Conservation (phyloP, 2,797 vertebrate genomes). For the Gila robusta region DNA sequence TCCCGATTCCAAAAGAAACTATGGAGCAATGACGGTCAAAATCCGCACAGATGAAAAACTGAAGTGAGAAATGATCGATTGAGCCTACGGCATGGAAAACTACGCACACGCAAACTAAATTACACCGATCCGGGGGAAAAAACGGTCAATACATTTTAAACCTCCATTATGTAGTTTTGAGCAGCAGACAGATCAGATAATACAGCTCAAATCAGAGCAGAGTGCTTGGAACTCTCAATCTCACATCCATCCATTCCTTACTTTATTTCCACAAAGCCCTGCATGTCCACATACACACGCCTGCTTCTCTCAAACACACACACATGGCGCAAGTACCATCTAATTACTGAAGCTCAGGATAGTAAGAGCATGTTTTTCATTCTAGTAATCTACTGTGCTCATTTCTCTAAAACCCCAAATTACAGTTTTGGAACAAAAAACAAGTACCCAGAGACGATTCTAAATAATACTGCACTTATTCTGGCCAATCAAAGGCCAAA, state of each 20-base stretch:
- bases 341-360: constrained; percentile 81
- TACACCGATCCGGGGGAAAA: background rate
- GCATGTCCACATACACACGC: constrained; percentile 46
- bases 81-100: constrained; percentile 33
- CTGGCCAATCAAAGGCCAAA: background rate
- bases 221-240: constrained; percentile 32
- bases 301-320: constrained; percentile 40
- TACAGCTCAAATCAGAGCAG: background rate
- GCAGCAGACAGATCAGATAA: background rate
- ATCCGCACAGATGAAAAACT: background rate
- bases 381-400: constrained; percentile 74
- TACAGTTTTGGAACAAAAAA: constrained; percentile 67
- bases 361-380: constrained; percentile 77
- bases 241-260: constrained; percentile 42
- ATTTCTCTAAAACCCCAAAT: constrained; percentile 81
- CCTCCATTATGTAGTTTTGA: constrained; percentile 9
- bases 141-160: constrained; percentile 27
- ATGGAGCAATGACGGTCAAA: background rate
- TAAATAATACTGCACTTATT: constrained; percentile 17
- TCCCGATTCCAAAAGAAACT: constrained; percentile 7
- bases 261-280: constrained; percentile 51
- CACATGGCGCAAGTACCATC: constrained; percentile 30
- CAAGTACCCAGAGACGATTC: constrained; percentile 26
- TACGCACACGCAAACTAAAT: background rate
- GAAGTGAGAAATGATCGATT: constrained; percentile 26